Evolutionary conservation across 2,888 invertebrate species (phyloP).

Genomic region (Silvanus unidentatus): DNA sequence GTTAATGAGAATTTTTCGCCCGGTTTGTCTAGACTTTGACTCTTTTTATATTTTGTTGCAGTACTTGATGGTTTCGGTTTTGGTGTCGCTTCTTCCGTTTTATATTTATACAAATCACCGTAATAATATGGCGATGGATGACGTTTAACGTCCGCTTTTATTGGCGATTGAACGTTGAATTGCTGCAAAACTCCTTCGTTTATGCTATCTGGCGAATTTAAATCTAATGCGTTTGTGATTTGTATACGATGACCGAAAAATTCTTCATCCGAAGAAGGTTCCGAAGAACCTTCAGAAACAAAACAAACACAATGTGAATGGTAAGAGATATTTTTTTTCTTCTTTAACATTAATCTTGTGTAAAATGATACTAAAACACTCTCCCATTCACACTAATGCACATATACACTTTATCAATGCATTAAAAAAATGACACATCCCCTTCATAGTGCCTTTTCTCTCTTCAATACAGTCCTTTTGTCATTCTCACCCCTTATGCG

Average conservation of each 20-base stretch:
- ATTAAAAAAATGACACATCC: conserved; percentile 5
- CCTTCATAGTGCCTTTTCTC: neutral
- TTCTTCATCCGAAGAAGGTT: conserved; percentile 44
- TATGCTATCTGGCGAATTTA: conserved; percentile 67
- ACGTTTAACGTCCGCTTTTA: conserved; percentile 54
- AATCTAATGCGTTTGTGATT: conserved; percentile 48
- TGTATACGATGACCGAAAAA: conserved; percentile 38
- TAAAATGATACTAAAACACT: too few species aligned
- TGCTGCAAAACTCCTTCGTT: conserved; percentile 46
- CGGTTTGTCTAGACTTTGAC: conserved; percentile 41
- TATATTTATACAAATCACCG: conserved; percentile 64
- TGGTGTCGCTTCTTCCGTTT: conserved; percentile 28
- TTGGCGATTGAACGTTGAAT: conserved; percentile 49
- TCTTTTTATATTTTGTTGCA: conserved; percentile 27
- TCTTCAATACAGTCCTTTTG: neutral
- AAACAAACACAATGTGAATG: neutral
- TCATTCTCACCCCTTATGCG: neutral
- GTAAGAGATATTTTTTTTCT: too few species aligned
- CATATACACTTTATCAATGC: neutral
- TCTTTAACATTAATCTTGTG: too few species aligned
- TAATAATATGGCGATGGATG: conserved; percentile 81
- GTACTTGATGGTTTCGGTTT: conserved; percentile 3
- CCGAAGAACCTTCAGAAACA: conserved; percentile 44
- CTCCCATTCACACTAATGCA: too few species aligned
- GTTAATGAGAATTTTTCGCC: conserved; percentile 11